phyloP scores from a whole-genome alignment of 2,797 vertebrate genomes.

The Hyperoplus lanceolatus region DNA sequence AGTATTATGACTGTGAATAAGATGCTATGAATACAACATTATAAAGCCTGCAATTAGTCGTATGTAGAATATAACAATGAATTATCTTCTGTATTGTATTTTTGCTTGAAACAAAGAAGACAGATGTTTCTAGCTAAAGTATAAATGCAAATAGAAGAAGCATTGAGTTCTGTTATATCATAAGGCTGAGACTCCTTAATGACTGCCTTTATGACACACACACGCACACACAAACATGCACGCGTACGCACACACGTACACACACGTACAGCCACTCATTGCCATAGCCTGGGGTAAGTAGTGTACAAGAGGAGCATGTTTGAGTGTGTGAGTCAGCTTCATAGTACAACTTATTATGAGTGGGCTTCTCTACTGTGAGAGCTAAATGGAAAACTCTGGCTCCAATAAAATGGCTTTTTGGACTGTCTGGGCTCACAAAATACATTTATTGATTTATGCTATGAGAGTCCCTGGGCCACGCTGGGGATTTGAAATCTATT shows the following conservation, averaged over 20 bases:
- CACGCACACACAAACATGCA: not conserved
- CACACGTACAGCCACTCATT: conserved; percentile 17
- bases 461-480: conserved; percentile 9
- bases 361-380: conserved; percentile 54
- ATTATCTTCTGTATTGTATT: not conserved
- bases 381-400: conserved; percentile 43
- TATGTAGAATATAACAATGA: not conserved
- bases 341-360: conserved; percentile 61
- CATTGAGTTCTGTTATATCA: conserved; percentile 21
- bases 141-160: conserved; percentile 8
- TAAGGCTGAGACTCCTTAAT: conserved; percentile 24
- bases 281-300: conserved; percentile 19
- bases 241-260: conserved; percentile 2
- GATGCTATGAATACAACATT: not conserved
- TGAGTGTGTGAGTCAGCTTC: conserved; percentile 64
- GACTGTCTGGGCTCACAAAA: conserved; percentile 51
- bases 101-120: not conserved
- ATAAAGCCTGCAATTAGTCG: not conserved
- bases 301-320: conserved; percentile 16
- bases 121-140: no score
- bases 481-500: conserved; percentile 16
- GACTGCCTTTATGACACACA: conserved; percentile 15
- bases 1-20: not conserved
- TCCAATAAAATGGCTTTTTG: conserved; percentile 25
- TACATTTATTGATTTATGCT: conserved; percentile 57